Evolutionary conservation across 2,888 invertebrate species (phyloP), one percentile per base, ranked within the genome.

Genomic region (Trichogramma dendrolimi): DNA sequence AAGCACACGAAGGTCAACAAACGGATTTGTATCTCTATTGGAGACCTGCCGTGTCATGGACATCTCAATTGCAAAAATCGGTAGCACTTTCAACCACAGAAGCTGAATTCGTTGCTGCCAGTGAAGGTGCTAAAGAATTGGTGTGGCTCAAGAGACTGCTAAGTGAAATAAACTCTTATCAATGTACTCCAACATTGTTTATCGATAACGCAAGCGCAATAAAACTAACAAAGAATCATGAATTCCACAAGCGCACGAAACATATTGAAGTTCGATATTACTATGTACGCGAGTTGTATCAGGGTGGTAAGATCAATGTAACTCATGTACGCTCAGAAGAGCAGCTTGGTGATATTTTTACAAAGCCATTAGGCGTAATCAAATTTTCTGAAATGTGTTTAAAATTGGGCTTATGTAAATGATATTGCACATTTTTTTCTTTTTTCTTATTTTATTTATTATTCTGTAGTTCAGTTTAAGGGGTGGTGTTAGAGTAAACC

Each of bases 141-240:
- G n/a, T n/a, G n/a, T n/a, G n/a, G n/a, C n/a, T n/a, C n/a, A n/a
- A n/a, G n/a, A n/a, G n/a, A n/a, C n/a, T n/a, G n/a, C n/a, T n/a
- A n/a, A n/a, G n/a, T n/a, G n/a, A n/a, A n/a, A n/a, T n/a, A n/a
- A n/a, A n/a, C 54, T 66, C 6, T 63, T 64, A 0, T 61, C n/a
- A n/a, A n/a, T n/a, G n/a, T 5, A 63, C 56, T 55, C 60, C 61
- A 11, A 58, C 46, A 5, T 4, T 67, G 7, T 39, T 58, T 46
- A 6, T 69, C 11, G 67, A 68, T 40, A 69, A 68, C 59, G 65
- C 67, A 59, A 66, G 67, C 40, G 65, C 68, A 5, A 68, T 69
- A 4, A 54, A 41, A 40, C 42, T 69, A 4, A 10, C 65, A 5
- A 63, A 67, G 43, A 66, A 64, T 39, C 60, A 60, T 7, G 60